Evolutionary conservation across 1,140 invertebrate species (phyloP).

Genomic region (Lasaia peninsularis): DNA sequence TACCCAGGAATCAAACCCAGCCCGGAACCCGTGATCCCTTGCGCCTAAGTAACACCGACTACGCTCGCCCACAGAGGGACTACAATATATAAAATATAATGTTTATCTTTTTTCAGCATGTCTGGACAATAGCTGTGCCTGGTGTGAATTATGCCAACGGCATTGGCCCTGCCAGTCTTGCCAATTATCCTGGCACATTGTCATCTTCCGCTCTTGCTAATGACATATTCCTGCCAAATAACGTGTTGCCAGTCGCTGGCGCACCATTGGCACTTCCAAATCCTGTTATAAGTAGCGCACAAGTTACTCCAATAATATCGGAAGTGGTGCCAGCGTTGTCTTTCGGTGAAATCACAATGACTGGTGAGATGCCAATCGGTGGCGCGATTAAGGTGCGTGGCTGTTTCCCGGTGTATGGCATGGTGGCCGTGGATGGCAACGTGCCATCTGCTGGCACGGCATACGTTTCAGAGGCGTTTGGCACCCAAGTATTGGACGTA

Average conservation of each 20-base stretch:
- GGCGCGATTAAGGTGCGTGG: constrained; percentile 58
- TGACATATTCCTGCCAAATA: constrained; percentile 13
- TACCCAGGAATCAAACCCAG: no score
- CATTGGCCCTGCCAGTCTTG: not conserved
- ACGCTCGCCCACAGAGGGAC: no score
- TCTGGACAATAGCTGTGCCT: constrained; percentile 9
- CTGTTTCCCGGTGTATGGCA: constrained; percentile 61
- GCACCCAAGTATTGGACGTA: constrained; percentile 37
- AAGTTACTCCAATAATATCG: constrained; percentile 42
- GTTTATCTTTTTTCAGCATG: constrained; percentile 21
- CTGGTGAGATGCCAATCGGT: constrained; percentile 52
- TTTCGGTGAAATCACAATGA: constrained; percentile 53
- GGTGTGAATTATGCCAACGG: constrained; percentile 5
- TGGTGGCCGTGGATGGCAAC: constrained; percentile 47
- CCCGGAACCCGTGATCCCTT: no score
- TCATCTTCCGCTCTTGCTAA: not conserved
- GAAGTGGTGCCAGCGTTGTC: constrained; percentile 52
- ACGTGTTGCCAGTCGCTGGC: not conserved
- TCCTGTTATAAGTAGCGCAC: constrained; percentile 30
- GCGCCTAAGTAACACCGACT: no score
- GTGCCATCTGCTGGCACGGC: constrained; percentile 52
- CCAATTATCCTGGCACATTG: not conserved
- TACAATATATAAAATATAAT: not conserved
- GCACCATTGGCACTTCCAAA: constrained; percentile 15
- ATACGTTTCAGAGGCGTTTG: constrained; percentile 32